These are phyloP conservation scores for Miltochrista miniata DNA, from an alignment of 2,888 invertebrate species.

Conservation along the genomic window DNA sequence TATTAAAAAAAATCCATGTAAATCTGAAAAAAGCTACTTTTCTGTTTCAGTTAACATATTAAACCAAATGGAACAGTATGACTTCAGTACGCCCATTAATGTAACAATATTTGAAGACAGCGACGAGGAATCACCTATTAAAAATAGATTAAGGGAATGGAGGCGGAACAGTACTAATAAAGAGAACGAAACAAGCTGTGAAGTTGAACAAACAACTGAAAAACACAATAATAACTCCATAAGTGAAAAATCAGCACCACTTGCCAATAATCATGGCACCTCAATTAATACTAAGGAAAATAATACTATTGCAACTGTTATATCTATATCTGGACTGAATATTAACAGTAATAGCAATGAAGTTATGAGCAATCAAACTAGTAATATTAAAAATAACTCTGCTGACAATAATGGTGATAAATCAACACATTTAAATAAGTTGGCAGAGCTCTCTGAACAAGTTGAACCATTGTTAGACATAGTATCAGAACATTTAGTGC, in stretches of 20 bases:
- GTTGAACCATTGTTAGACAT: constrained; percentile 18
- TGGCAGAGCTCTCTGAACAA: neutral
- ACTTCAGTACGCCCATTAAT: constrained; percentile 42
- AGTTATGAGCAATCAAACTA: neutral
- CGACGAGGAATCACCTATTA: constrained; percentile 30
- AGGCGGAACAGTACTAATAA: neutral
- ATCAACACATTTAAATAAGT: neutral
- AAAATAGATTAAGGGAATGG: constrained; percentile 3
- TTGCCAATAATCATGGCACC: neutral
- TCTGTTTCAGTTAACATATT: constrained; percentile 32
- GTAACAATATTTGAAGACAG: constrained; percentile 42
- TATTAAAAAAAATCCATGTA: neutral
- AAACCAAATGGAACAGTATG: constrained; percentile 39
- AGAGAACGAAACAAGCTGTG: neutral
- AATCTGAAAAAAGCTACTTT: neutral
- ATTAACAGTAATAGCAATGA: neutral
- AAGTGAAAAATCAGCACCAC: too few species aligned
- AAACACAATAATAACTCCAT: neutral
- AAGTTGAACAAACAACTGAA: neutral
- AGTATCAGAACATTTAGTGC: constrained; percentile 38
- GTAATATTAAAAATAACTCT: neutral
- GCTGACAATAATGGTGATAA: neutral
- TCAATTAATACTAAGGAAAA: neutral
- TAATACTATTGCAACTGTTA: neutral
- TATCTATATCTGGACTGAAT: neutral